phyloP scores from a whole-genome alignment of 2,888 invertebrate genomes.

The Epinotia demarniana region DNA sequence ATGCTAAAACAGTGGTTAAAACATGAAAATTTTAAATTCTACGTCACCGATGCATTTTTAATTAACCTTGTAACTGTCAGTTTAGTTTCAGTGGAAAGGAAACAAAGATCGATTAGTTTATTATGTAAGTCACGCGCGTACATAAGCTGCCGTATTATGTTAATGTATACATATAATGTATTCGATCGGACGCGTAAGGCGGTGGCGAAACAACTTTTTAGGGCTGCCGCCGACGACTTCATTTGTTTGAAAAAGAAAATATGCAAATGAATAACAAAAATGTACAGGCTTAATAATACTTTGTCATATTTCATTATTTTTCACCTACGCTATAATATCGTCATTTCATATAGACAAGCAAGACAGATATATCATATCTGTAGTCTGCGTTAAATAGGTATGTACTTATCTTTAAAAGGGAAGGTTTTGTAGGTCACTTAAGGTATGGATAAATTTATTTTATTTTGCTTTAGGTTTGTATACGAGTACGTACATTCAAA shows the following conservation, averaged over 20 bases:
- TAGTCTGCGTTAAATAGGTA: too few relatives aligned
- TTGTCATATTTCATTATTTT: neutral
- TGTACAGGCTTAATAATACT: too few relatives aligned
- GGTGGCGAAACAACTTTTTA: constrained; percentile 63
- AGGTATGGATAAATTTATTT: too few relatives aligned
- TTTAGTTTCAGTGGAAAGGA: neutral
- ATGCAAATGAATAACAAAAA: constrained; percentile 20
- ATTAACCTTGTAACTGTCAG: constrained; percentile 4
- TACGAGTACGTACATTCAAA: neutral
- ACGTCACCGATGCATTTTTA: neutral
- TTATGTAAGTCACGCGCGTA: constrained; percentile 38
- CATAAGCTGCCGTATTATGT: constrained; percentile 26
- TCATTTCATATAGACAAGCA: too few relatives aligned
- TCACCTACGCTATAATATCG: neutral
- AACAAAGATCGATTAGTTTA: constrained; percentile 37
- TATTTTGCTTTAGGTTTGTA: too few relatives aligned
- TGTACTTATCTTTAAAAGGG: too few relatives aligned
- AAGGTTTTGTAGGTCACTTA: too few relatives aligned
- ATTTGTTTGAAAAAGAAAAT: constrained; percentile 45
- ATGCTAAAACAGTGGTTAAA: too few relatives aligned
- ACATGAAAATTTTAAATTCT: too few relatives aligned
- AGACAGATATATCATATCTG: too few relatives aligned
- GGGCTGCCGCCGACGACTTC: constrained; percentile 51
- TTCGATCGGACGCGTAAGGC: constrained; percentile 64
- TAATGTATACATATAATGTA: constrained; percentile 48